Evolutionary conservation across 2,113 vertebrate genomes (phyloP), one percentile per base, ranked within the genome.

Genomic region (Sphyrna mokarran): DNA sequence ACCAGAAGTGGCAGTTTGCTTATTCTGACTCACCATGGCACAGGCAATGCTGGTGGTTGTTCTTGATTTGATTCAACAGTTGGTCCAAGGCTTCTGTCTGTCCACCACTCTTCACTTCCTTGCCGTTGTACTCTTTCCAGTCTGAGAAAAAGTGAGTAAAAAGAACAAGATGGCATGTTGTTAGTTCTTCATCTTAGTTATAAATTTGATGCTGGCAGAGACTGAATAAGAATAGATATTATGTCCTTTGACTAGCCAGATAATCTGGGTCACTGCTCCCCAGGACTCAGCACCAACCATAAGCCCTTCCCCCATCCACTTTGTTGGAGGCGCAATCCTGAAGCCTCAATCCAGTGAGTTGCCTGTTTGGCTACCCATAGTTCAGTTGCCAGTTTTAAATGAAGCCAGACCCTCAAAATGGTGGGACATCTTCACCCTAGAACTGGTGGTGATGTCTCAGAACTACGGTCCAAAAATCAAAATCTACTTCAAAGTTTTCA

Each of bases 41-140:
- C 66, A 97, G 96, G 2, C 98, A 98, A 96, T 98, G 97, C 96
- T 98, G 98, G 96, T 99, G 98, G 95, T 97, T 96, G 0, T 98
- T 98, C 97, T 98, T 99, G 96, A 99, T 98, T 96, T 98, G 98
- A n/a, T 97, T 96, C 48, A 98, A 97, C 9, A 99, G 97, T 85
- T 98, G 98, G 96, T 98, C 98, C 72, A 99, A 96, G 13, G 98
- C 98, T 96, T 98, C 98, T 14, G 98, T 98, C 96, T 98, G 98
- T 83, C 98, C 98, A 96, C 97, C 97, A 70, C 98, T 97, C 54
- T 98, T 97, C 0, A 98, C 98, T 0, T 97, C 96, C 0, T 98
- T 97, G 13, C 98, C 98, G 0, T 99, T 98, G 0, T 98, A 97
- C 95, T 98, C 98, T 91, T 98, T 97, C 98, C 98, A 99, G 96